Evolutionary conservation across 2,113 vertebrate species (phyloP).

Genomic region (Prietella phreatophila): DNA sequence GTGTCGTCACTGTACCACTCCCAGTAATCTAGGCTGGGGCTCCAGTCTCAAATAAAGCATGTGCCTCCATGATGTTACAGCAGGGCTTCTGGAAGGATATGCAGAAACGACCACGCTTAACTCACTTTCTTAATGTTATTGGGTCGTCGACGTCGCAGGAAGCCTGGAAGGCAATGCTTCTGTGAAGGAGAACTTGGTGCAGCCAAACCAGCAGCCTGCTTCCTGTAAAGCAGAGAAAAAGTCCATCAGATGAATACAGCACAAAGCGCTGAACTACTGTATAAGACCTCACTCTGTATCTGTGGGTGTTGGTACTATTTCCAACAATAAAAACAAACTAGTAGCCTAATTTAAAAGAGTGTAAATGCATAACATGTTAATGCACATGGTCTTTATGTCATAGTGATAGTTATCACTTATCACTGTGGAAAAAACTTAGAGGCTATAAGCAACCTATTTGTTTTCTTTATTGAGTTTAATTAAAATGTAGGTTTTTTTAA

Average conservation of each 20-base stretch:
- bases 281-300: neutral
- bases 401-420: neutral
- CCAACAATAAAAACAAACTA: neutral
- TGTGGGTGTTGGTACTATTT: neutral
- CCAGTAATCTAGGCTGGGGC: neutral
- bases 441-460: neutral
- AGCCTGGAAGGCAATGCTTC: constrained; percentile 63
- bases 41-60: neutral
- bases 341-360: neutral
- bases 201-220: constrained; percentile 57
- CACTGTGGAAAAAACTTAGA: neutral
- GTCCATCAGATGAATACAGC: neutral
- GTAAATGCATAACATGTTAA: neutral
- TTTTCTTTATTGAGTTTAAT: neutral
- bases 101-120: constrained; percentile 53
- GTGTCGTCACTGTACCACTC: neutral
- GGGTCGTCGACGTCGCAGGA: constrained; percentile 64
- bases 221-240: constrained; percentile 59
- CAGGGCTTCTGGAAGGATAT: neutral
- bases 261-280: neutral
- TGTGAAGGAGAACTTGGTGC: constrained; percentile 59
- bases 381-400: neutral
- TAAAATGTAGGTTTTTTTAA: neutral
- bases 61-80: neutral
- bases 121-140: constrained; percentile 63